Evolutionary conservation across 2,888 invertebrate genomes (phyloP), one percentile per base, ranked within the genome.

Genomic region (Tetheella fluctuosa): DNA sequence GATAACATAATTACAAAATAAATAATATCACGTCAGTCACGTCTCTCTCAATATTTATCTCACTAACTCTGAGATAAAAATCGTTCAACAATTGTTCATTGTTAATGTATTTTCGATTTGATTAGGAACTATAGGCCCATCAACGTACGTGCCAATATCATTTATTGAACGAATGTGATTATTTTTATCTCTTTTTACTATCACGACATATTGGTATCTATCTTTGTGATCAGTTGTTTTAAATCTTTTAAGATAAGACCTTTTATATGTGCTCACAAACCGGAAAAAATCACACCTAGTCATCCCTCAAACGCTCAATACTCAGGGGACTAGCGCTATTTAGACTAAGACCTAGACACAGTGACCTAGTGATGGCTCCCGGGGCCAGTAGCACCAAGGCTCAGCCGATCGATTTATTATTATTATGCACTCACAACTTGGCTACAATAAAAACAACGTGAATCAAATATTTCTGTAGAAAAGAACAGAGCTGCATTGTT

Each of bases 1-100:
- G 54, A 55, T 55, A 37, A 34, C 23, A 34, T 0, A 6, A 37
- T n/a, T n/a, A 23, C 12, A 12, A 30, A 54, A 34, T 12, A 10
- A 30, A 34, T 15, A 17, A 10, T 30, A 55, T 34, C 37, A 55
- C 54, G 54, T 55, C 37, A 13, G 54, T 55, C 54, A 55, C 54
- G 54, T 55, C 54, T 34, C 30, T 54, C 34, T 55, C 34, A 28
- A n/a, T 30, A 6, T 30, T n/a, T 30, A 17, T 34, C 30, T n/a
- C 39, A 5, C 39, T 53, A 25, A 7, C 54, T 30, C n/a, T 2
- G 34, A 10, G 34, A 55, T 48, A 13, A 55, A 28, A 34, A 37
- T 17, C 25, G n/a, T 48, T 48, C 42, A 15, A 15, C 39, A 20
- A 13, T 20, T 48, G 10, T 48, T 20, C 2, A 48, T 48, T 20